phyloP scores from a whole-genome alignment of 2,797 vertebrate genomes.

The Sciaenops ocellatus region DNA sequence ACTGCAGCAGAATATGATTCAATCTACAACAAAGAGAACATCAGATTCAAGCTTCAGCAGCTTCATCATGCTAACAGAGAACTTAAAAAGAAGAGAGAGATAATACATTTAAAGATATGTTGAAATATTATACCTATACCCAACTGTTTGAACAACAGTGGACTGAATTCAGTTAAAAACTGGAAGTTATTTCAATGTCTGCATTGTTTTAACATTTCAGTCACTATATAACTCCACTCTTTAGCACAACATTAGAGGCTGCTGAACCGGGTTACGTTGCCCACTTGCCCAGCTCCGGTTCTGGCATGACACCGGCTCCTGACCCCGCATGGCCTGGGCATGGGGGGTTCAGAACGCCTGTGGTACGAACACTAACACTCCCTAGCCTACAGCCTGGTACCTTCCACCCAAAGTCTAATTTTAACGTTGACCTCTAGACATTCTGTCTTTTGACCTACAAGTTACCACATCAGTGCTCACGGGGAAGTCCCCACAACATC shows the following conservation, averaged over 20 bases:
- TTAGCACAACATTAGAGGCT: too few species aligned
- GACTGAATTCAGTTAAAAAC: neutral
- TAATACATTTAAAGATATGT: neutral
- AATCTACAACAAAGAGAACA: neutral
- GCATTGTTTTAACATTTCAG: neutral
- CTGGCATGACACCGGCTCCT: too few species aligned
- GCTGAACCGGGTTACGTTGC: too few species aligned
- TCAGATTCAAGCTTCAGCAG: neutral
- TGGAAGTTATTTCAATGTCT: neutral
- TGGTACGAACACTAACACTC: too few species aligned
- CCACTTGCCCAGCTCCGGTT: too few species aligned
- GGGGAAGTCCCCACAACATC: neutral
- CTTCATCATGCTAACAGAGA: neutral
- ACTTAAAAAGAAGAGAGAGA: neutral
- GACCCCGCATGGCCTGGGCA: too few species aligned
- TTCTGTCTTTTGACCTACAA: neutral
- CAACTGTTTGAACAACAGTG: neutral
- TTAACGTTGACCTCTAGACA: too few species aligned
- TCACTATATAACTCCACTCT: neutral
- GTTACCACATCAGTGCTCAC: neutral
- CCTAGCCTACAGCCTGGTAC: too few species aligned
- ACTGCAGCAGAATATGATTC: constrained; percentile 31
- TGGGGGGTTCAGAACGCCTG: too few species aligned
- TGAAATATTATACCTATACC: neutral
- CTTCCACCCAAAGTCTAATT: neutral